phyloP scores from a whole-genome alignment of 2,888 invertebrate genomes.

The Hartigia nigra region DNA sequence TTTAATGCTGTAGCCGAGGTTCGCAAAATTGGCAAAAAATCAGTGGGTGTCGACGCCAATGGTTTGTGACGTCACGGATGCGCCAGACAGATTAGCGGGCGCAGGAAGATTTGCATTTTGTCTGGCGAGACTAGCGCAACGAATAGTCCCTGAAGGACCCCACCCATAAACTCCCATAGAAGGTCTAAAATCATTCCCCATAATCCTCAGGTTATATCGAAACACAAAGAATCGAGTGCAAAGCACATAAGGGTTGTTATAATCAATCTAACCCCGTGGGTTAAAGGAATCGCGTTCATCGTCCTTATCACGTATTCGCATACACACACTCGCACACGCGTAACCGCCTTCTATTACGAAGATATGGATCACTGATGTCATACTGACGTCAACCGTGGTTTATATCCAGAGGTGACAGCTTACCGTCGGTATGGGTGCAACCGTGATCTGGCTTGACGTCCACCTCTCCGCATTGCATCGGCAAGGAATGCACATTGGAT shows the following conservation, averaged over 20 bases:
- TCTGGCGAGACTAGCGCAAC: conserved; percentile 42
- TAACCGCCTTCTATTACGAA: conserved; percentile 39
- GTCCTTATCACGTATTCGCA: conserved; percentile 6
- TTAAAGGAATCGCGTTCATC: not conserved
- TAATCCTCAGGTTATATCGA: not conserved
- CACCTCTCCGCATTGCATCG: conserved; percentile 18
- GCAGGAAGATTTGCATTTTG: conserved; percentile 60
- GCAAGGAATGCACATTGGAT: conserved; percentile 43
- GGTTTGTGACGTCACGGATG: conserved; percentile 58
- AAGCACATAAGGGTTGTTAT: not conserved
- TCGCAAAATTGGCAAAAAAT: not conserved
- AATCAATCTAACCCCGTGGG: not conserved
- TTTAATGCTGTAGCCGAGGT: not conserved
- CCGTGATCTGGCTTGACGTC: conserved; percentile 52
- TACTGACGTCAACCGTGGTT: conserved; percentile 61
- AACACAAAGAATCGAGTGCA: not conserved
- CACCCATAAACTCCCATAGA: conserved; percentile 48
- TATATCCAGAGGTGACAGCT: conserved; percentile 62
- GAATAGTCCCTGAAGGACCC: conserved; percentile 35
- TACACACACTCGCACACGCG: conserved; percentile 28
- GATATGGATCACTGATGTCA: conserved; percentile 65
- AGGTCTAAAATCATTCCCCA: not conserved
- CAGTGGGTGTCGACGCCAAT: conserved; percentile 44
- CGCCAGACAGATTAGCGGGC: conserved; percentile 61
- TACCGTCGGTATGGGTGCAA: conserved; percentile 49